Evolutionary conservation across 2,888 invertebrate genomes (phyloP).

Genomic region (Palloptera scutellata): DNA sequence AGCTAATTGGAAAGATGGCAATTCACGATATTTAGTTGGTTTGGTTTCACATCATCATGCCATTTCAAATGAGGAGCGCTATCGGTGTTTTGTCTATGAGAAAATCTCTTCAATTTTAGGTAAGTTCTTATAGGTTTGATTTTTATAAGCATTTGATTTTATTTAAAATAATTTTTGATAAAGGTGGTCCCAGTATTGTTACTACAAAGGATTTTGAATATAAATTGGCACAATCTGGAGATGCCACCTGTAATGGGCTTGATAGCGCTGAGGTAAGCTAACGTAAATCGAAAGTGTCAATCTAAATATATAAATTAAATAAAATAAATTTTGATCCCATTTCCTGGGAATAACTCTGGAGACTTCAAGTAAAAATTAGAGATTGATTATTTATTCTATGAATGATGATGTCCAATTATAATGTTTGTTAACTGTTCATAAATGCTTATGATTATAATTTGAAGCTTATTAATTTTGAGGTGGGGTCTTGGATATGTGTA

Average conservation of each 20-base stretch:
- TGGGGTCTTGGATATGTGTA: too few relatives aligned
- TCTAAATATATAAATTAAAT: background rate
- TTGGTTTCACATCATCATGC: constrained; percentile 89
- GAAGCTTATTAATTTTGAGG: too few relatives aligned
- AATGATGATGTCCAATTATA: too few relatives aligned
- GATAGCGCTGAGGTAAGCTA: constrained; percentile 79
- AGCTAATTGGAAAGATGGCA: constrained; percentile 94
- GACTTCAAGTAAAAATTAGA: constrained; percentile 21
- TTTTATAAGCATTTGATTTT: background rate
- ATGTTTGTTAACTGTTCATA: too few relatives aligned
- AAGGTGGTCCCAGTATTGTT: constrained; percentile 56
- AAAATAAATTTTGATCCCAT: background rate
- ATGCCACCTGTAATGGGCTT: constrained; percentile 92
- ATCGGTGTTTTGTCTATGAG: constrained; percentile 95
- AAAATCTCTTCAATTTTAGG: constrained; percentile 73
- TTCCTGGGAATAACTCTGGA: too few relatives aligned
- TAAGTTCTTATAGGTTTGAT: constrained; percentile 54
- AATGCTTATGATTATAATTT: too few relatives aligned
- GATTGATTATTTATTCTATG: too few relatives aligned
- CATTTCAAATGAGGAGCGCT: constrained; percentile 90
- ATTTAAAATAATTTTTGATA: background rate
- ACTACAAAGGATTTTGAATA: constrained; percentile 72
- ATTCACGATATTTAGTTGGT: constrained; percentile 88
- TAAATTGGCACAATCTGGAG: constrained; percentile 88
- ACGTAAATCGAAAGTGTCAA: background rate